Evolutionary conservation across 1,140 invertebrate species (phyloP).

Genomic region (Neoseiulus cucumeris): DNA sequence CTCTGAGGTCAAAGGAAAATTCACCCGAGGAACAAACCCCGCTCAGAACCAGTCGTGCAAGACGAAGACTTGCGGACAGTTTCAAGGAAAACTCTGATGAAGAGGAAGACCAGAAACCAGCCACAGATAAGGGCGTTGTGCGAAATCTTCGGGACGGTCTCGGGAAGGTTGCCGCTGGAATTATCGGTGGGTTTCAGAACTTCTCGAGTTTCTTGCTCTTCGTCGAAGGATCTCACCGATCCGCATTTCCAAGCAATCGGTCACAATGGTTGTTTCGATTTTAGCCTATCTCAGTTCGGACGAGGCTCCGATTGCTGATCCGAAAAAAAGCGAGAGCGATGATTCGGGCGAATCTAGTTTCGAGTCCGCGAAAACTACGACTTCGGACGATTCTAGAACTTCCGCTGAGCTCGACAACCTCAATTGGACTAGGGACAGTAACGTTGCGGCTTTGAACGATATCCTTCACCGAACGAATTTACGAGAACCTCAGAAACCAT

Average conservation of each 20-base stretch:
- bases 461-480: background rate
- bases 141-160: background rate
- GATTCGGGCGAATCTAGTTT: background rate
- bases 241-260: too few relatives aligned
- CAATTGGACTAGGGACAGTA: background rate
- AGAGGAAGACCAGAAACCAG: background rate
- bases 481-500: too few relatives aligned
- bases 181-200: background rate
- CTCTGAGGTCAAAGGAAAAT: background rate
- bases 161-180: background rate
- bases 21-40: background rate
- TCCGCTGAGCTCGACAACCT: constrained; percentile 9
- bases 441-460: background rate
- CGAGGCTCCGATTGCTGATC: background rate
- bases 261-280: background rate
- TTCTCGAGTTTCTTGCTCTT: background rate
- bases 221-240: too few relatives aligned
- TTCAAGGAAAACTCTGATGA: background rate
- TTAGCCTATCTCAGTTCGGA: constrained; percentile 8
- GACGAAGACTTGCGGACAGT: background rate
- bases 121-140: background rate
- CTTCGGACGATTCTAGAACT: background rate
- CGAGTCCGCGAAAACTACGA: background rate
- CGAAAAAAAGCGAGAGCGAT: background rate
- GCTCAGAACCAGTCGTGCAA: background rate